These are phyloP conservation scores for Rhipidura dahli DNA, from an alignment of 2,113 vertebrate genomes.

Conservation along the genomic window DNA sequence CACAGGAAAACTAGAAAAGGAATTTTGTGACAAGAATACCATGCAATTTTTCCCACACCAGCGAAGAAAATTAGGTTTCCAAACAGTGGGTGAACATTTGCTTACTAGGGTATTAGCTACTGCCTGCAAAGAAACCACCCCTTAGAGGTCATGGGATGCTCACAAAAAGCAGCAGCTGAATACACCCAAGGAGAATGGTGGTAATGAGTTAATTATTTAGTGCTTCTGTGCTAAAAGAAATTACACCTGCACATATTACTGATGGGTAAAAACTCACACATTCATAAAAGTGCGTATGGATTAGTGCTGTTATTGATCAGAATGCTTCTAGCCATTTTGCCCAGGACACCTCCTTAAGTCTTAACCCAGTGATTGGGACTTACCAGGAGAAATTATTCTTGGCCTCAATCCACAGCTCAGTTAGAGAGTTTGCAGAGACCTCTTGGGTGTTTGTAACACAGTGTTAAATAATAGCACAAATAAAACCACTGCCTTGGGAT, in stretches of 20 bases:
- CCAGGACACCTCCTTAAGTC: background rate
- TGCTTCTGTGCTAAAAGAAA: background rate
- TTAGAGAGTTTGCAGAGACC: background rate
- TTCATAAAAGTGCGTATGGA: background rate
- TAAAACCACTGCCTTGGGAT: background rate
- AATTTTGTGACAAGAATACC: background rate
- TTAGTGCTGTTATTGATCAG: background rate
- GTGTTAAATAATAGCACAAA: background rate
- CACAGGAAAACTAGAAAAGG: background rate
- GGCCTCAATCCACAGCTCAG: background rate
- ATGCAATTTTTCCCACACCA: background rate
- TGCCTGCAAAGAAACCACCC: background rate
- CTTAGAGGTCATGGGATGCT: background rate
- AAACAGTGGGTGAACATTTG: background rate
- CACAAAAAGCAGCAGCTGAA: background rate
- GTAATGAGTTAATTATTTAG: background rate
- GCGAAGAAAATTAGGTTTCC: constrained; percentile 22
- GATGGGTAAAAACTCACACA: background rate
- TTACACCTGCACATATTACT: background rate
- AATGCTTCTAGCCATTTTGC: background rate
- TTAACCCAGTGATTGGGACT: background rate
- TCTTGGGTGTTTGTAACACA: background rate
- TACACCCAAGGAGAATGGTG: background rate
- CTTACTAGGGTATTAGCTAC: background rate
- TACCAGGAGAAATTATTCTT: background rate